Base-by-base conservation (phyloP, 2,888 invertebrate species). In the Serrognathus titanus region DNA sequence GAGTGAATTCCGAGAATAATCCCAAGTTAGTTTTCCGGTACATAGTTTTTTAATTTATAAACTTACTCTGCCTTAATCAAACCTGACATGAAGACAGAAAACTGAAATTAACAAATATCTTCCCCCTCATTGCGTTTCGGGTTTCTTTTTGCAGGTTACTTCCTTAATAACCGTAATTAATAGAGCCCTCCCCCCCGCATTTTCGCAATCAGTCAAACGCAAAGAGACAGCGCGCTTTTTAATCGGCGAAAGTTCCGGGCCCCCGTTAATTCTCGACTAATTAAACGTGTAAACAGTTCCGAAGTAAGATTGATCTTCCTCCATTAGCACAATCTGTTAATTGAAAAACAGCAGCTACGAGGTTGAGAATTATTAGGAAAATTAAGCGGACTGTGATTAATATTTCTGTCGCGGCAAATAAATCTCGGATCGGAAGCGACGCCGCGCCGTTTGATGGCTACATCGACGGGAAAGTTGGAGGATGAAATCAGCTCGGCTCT, bases 261-360 rank as follows among this genome's bases (percentile, higher is more conserved):
- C 40, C 49, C 58, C 50, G 57, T 60, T 55, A 63, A 63, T 61
- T 63, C 57, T 56, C 51, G 60, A 61, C 63, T 65, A 67, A 67
- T 67, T 66, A 67, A 66, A 59, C 62, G 53, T 58, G 63, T 62
- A 63, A 66, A 64, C 64, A 64, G 60, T 59, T 61, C 53, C 61
- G 59, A 60, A 63, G 57, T 60, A 63, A 63, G 65, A 65, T 65
- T 64, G 65, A 64, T 65, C 59, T 46, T 13, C 51, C 41, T 48
- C 54, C 41, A 54, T 54, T 54, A 49, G 49, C 54, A 36, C 56
- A 60, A 64, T 59, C 56, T 58, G 53, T 51, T 61, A 63, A 64
- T 59, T 58, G 63, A 61, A 63, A 65, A 63, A 63, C 65, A 63
- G 56, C 57, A 55, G 57, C 39, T 51, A 39, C 45, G 46, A 49